A percentile compares a stretch with the other conserved stretches of the same genome.
These are phyloP conservation scores for Aphrophora alni DNA, from an alignment of 2,888 invertebrate genomes.

Conservation along the genomic window DNA sequence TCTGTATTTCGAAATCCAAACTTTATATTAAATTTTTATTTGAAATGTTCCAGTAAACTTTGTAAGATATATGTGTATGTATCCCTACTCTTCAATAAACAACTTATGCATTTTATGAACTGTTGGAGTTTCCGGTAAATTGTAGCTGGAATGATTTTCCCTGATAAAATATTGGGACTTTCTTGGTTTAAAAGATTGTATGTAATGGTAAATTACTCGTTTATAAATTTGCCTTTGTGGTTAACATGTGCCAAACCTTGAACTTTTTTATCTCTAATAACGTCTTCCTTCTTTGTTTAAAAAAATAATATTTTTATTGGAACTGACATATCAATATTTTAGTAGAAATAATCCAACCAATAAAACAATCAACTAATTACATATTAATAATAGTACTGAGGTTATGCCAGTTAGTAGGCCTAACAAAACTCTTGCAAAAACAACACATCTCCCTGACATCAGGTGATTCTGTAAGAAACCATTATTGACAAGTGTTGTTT, in stretches of 20 bases:
- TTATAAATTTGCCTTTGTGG: conserved; percentile 7
- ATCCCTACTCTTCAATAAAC: conserved; percentile 18
- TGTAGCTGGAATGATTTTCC: conserved; percentile 11
- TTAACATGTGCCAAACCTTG: conserved; percentile 11
- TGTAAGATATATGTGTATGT: conserved; percentile 9
- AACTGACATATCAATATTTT: background rate
- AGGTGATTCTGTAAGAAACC: background rate
- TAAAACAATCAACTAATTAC: too few species aligned
- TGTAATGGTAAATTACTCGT: conserved; percentile 14
- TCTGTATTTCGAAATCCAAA: conserved; percentile 20
- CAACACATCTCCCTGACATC: conserved; percentile 8
- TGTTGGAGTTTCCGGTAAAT: conserved; percentile 22
- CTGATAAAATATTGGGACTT: conserved; percentile 18
- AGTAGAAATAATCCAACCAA: background rate
- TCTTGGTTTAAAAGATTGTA: conserved; percentile 19
- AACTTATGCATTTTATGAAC: conserved; percentile 21
- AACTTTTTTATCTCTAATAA: conserved; percentile 11
- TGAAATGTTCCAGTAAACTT: conserved; percentile 18
- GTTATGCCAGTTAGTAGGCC: too few species aligned
- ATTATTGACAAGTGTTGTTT: conserved; percentile 12
- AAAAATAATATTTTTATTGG: background rate
- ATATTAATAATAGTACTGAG: too few species aligned
- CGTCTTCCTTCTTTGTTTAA: conserved; percentile 4
- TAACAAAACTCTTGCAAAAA: background rate
- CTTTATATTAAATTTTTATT: conserved; percentile 20